Evolutionary conservation across 1,140 invertebrate species (phyloP).

Genomic region (Elysia chlorotica): DNA sequence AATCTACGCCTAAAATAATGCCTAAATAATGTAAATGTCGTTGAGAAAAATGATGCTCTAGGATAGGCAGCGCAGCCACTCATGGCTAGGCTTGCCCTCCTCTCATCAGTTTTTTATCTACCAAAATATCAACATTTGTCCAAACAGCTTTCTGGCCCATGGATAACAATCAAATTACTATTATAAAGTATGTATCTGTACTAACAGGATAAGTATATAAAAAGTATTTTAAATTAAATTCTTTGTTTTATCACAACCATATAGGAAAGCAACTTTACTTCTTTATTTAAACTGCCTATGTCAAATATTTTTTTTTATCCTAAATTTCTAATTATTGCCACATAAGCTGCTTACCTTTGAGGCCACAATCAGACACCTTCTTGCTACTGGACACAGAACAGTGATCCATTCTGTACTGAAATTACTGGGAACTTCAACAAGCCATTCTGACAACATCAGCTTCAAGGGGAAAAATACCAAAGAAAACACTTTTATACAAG

Average conservation of each 20-base stretch:
- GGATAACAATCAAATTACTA: not conserved
- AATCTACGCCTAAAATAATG: too few relatives aligned
- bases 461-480: slow-evolving; percentile 31
- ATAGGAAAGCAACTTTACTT: not conserved
- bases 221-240: not conserved
- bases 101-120: not conserved
- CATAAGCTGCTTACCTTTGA: slow-evolving; percentile 65
- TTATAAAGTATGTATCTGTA: not conserved
- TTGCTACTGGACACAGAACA: slow-evolving; percentile 81
- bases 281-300: not conserved
- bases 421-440: slow-evolving; percentile 77
- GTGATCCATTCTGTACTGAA: slow-evolving; percentile 80
- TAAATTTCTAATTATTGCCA: not conserved
- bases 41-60: too few relatives aligned
- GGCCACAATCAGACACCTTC: slow-evolving; percentile 78
- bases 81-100: too few relatives aligned
- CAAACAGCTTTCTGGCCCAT: not conserved
- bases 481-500: too few relatives aligned
- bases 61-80: too few relatives aligned
- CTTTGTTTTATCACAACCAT: not conserved
- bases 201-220: not conserved
- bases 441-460: slow-evolving; percentile 89
- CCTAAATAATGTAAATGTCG: too few relatives aligned
- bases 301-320: not conserved
- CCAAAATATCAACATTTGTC: too few relatives aligned